Conservation (phyloP, 2,113 vertebrate species). For the Glareola pratincola region DNA sequence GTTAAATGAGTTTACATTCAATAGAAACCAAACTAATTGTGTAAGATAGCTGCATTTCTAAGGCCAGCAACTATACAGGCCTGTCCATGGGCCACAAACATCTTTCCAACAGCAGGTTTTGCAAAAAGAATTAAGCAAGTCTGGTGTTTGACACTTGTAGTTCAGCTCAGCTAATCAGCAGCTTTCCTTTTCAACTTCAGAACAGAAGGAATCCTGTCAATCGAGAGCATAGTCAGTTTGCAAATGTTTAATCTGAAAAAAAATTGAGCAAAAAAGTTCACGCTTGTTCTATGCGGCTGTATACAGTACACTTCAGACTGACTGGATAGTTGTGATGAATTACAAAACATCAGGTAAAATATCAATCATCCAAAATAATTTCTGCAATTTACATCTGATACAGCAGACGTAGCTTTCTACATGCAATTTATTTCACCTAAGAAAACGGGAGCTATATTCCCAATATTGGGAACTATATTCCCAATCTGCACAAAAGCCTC, state of each 20-base stretch:
- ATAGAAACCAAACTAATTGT: background rate
- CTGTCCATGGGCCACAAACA: background rate
- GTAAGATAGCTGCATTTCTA: background rate
- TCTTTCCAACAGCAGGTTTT: background rate
- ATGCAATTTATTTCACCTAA: background rate
- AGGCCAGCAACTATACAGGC: background rate
- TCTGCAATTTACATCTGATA: background rate
- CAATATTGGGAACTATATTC: background rate
- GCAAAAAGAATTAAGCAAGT: background rate
- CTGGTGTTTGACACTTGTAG: background rate
- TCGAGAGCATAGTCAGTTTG: background rate
- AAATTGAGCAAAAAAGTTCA: background rate
- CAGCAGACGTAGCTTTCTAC: background rate
- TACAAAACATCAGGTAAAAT: background rate
- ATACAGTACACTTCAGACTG: background rate
- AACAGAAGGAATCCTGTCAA: background rate
- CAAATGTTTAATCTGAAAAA: background rate
- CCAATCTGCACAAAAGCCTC: background rate
- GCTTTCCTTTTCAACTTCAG: background rate
- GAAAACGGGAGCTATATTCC: background rate
- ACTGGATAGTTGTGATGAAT: background rate
- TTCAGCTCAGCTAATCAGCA: background rate
- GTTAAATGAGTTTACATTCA: background rate
- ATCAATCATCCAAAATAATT: background rate
- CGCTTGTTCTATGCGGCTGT: background rate